These are phyloP conservation scores for Corythornis vintsioides DNA, from an alignment of 2,113 vertebrate species.

Conservation along the genomic window DNA sequence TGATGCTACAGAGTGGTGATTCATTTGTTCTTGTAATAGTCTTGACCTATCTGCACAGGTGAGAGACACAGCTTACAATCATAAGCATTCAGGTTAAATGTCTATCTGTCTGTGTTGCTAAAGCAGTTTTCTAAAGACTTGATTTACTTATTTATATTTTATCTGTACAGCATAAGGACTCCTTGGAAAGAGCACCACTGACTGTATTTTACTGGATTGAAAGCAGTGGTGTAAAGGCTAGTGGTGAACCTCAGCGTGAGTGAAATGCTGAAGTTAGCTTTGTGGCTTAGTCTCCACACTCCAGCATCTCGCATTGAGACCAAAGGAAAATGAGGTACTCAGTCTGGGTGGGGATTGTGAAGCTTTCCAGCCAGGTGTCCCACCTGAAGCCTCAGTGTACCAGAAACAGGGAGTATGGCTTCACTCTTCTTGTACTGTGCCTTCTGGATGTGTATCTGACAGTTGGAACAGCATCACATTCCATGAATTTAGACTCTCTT, in stretches of 20 bases:
- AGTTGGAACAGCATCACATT: not conserved
- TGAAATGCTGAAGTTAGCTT: not conserved
- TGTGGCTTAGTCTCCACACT: not conserved
- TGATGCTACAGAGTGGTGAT: not conserved
- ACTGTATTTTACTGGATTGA: not conserved
- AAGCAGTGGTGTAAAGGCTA: not conserved
- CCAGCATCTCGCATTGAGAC: accelerated
- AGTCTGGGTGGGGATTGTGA: not conserved
- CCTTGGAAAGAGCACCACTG: not conserved
- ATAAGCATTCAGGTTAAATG: not conserved
- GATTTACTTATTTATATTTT: not conserved
- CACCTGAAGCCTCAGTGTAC: not conserved
- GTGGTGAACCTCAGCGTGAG: not conserved
- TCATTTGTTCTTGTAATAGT: not conserved
- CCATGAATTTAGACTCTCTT: not conserved
- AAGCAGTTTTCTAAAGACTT: not conserved
- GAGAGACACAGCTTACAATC: not conserved
- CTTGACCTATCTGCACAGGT: not conserved
- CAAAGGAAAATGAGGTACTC: not conserved
- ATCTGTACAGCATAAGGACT: not conserved
- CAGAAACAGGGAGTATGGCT: accelerated
- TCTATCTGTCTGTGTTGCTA: not conserved
- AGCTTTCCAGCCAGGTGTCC: not conserved
- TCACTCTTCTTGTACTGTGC: not conserved
- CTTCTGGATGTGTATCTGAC: not conserved